Percentiles rank a stretch among this genome's conserved stretches.
Evolutionary conservation across 2,888 invertebrate species (phyloP).

Genomic region (Molanna angustata): DNA sequence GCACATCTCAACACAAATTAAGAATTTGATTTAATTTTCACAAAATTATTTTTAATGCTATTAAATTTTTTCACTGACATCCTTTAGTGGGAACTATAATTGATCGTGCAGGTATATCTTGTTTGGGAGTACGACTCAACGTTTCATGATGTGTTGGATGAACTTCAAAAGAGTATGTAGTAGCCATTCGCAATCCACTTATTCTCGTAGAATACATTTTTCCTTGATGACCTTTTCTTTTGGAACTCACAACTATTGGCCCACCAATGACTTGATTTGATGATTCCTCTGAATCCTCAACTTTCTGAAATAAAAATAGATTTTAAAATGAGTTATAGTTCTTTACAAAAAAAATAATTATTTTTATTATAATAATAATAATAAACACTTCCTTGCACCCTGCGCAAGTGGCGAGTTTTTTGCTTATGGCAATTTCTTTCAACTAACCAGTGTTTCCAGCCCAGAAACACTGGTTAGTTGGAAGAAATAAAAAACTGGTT

Average conservation of each 20-base stretch:
- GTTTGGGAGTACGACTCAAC: conserved; percentile 45
- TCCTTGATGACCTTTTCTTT: conserved; percentile 39
- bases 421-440: no score
- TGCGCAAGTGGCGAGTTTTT: no score
- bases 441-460: no score
- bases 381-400: no score
- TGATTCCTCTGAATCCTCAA: conserved; percentile 36
- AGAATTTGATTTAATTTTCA: no score
- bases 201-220: conserved; percentile 58
- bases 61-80: conserved; percentile 70
- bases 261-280: conserved; percentile 25
- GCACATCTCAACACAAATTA: no score
- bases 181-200: conserved; percentile 75
- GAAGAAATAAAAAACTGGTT: no score
- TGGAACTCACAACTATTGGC: conserved; percentile 7
- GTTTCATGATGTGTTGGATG: conserved; percentile 52
- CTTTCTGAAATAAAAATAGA: conserved; percentile 35
- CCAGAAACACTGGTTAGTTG: no score
- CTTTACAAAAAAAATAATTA: no score
- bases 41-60: no score
- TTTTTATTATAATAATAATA: no score
- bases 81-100: conserved; percentile 79
- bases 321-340: no score
- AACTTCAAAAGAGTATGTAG: conserved; percentile 78
- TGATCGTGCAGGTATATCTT: conserved; percentile 60